Conservation (phyloP, 2,113 vertebrate genomes). For the Neopipo cinnamomea region DNA sequence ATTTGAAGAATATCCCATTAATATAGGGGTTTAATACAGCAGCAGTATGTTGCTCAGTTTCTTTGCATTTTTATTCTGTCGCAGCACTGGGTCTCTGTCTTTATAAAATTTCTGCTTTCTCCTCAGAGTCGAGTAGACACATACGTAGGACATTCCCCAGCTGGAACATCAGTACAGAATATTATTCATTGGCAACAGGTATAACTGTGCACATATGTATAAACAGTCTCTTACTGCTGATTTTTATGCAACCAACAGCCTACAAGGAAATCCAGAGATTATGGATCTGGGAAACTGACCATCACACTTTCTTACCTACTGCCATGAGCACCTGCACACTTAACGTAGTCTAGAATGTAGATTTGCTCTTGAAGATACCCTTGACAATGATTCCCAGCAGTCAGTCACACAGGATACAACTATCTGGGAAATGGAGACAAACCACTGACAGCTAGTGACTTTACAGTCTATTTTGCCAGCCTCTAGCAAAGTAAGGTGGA, state of each 20-base stretch:
- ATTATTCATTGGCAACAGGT: slow-evolving; percentile 48
- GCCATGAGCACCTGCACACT: not conserved
- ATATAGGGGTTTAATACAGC: not conserved
- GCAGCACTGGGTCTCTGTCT: not conserved
- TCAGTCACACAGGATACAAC: not conserved
- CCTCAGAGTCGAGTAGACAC: slow-evolving; percentile 9
- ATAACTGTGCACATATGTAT: not conserved
- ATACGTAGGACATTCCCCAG: slow-evolving; percentile 2
- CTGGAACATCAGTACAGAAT: slow-evolving; percentile 39
- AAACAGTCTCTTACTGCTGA: not conserved
- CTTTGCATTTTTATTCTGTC: not conserved
- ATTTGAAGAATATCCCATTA: not conserved
- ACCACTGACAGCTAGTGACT: not conserved
- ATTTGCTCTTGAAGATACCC: not conserved
- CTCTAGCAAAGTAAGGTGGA: not conserved
- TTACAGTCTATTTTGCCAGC: not conserved
- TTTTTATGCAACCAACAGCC: not conserved
- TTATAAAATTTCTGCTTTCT: not conserved
- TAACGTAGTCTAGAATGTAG: not conserved
- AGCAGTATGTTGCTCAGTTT: not conserved
- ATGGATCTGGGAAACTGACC: not conserved
- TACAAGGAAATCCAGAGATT: not conserved
- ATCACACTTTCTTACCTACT: not conserved
- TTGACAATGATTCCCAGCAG: not conserved
- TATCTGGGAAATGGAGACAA: not conserved